Conservation (phyloP, 2,888 invertebrate genomes). For the Drepanosiphum platanoidis region DNA sequence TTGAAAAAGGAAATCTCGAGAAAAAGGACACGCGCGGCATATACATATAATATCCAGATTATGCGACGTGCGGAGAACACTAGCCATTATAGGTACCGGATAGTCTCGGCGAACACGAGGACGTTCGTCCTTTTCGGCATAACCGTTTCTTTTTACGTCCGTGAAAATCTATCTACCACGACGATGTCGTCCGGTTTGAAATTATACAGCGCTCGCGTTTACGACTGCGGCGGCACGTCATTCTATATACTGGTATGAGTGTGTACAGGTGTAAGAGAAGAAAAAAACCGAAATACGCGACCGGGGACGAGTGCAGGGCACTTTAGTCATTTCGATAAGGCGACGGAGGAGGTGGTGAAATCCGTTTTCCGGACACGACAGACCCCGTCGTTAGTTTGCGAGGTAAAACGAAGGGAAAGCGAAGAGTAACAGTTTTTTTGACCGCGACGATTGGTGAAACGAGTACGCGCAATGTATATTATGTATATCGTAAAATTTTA, state of each 20-base stretch:
- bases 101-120: too few species aligned
- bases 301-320: too few species aligned
- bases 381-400: neutral
- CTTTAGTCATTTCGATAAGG: too few species aligned
- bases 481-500: slow-evolving; percentile 48
- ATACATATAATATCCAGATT: too few species aligned
- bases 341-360: neutral
- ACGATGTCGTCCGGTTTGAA: neutral
- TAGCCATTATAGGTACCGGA: too few species aligned
- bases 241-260: too few species aligned
- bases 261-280: too few species aligned
- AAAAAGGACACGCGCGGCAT: too few species aligned
- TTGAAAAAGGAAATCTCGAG: too few species aligned
- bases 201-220: neutral
- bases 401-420: neutral
- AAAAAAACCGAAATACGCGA: too few species aligned
- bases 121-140: neutral
- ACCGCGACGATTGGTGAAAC: neutral
- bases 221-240: neutral
- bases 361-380: neutral
- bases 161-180: too few species aligned
- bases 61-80: too few species aligned
- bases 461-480: neutral
- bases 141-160: neutral
- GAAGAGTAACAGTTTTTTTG: neutral